These are phyloP conservation scores for Genyomyrus donnyi DNA, from an alignment of 2,113 vertebrate genomes.

Conservation along the genomic window DNA sequence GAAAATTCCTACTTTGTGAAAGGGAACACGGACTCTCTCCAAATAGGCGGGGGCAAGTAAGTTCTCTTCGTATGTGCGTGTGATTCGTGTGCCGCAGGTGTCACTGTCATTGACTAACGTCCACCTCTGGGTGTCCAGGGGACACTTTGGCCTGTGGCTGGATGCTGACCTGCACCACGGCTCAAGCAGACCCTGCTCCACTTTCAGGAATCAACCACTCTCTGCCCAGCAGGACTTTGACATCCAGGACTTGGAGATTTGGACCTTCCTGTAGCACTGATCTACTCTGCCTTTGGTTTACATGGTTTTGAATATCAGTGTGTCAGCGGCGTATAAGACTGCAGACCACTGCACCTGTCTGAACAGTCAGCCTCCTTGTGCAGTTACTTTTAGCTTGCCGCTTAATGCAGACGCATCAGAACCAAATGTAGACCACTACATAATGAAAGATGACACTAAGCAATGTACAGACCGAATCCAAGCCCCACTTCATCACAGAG, in stretches of 20 bases:
- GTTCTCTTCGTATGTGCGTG: conserved; percentile 28
- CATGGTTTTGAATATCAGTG: not conserved
- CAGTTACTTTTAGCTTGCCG: conserved; percentile 50
- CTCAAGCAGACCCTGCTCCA: conserved; percentile 83
- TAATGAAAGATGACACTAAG: not conserved
- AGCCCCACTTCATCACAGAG: conserved; percentile 3
- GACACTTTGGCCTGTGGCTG: conserved; percentile 89
- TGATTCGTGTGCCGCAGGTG: not conserved
- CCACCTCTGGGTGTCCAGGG: conserved; percentile 52
- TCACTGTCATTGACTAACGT: not conserved
- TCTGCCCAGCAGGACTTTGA: conserved; percentile 90
- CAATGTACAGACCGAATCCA: not conserved
- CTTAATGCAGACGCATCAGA: conserved; percentile 6
- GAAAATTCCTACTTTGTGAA: conserved; percentile 98
- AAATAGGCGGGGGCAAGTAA: conserved; percentile 93
- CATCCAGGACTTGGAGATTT: conserved; percentile 90
- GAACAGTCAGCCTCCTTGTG: conserved; percentile 30
- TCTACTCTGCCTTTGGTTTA: not conserved
- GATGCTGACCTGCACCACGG: conserved; percentile 89
- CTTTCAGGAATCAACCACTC: conserved; percentile 91
- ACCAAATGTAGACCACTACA: conserved; percentile 18
- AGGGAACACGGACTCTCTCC: conserved; percentile 83
- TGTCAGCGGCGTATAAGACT: not conserved
- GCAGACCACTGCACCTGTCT: not conserved
- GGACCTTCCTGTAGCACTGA: conserved; percentile 81